phyloP scores from a whole-genome alignment of 37 sponge, comb jelly and placozoan species.

The Theonella swinhoei region DNA sequence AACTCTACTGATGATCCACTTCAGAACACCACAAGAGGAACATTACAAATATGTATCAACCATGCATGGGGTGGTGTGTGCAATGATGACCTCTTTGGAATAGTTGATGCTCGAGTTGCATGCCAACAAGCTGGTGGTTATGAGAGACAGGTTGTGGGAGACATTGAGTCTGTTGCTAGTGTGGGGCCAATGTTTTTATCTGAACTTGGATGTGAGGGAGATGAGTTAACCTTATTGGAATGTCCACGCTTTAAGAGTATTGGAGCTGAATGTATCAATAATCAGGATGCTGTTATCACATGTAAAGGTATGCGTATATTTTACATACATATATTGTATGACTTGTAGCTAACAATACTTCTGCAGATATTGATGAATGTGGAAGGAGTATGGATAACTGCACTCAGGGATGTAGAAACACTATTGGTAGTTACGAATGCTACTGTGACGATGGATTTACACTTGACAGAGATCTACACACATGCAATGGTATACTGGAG shows the following conservation, averaged over 20 bases:
- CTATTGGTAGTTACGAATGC: slow-evolving; percentile 43
- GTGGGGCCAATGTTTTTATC: slow-evolving; percentile 40
- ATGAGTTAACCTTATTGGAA: slow-evolving; percentile 9
- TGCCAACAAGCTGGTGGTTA: no score
- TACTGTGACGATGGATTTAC: slow-evolving; percentile 31
- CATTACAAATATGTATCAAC: slow-evolving; percentile 47
- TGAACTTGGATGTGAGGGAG: neutral
- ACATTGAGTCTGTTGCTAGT: slow-evolving; percentile 21
- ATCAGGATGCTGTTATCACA: slow-evolving; percentile 64
- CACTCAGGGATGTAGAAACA: slow-evolving; percentile 12
- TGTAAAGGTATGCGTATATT: slow-evolving; percentile 24
- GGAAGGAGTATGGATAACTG: neutral
- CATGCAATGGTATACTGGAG: neutral
- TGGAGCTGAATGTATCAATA: slow-evolving; percentile 50
- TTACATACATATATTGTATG: neutral
- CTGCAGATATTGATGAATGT: slow-evolving; percentile 50
- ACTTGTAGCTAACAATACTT: no score
- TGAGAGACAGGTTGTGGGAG: no score
- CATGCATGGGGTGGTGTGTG: slow-evolving; percentile 69
- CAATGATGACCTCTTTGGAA: slow-evolving; percentile 35
- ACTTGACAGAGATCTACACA: neutral
- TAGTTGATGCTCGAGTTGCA: slow-evolving; percentile 37
- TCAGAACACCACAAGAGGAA: no score
- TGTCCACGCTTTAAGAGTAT: neutral
- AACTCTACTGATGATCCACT: no score